Evolutionary conservation across 2,113 vertebrate genomes (phyloP), one percentile per base, ranked within the genome.

Genomic region (Bagarius yarrelli): DNA sequence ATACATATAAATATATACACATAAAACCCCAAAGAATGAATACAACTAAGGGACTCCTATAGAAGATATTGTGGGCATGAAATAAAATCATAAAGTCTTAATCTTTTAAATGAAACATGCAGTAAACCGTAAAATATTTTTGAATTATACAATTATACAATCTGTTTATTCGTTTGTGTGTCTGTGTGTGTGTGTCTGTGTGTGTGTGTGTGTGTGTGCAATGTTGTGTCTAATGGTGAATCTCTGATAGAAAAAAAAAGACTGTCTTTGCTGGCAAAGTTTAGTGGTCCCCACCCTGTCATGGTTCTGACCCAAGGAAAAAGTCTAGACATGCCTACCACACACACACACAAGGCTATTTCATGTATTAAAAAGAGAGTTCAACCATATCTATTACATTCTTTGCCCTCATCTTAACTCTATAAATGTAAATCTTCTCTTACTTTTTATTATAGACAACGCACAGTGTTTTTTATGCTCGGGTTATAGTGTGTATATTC

Each of bases 301-400:
- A 55, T 34, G 32, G 25, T 19, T 53, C n/a, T 44, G 30, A 59
- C 84, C 61, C 64, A 84, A 83, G 85, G 85, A 86, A 86, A 81
- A 55, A 36, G 85, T 85, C 86, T 85, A 87, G 85, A 85, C 84
- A 71, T 76, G 66, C 27, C 59, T 30, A 44, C 32, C 69, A 52
- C 50, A 81, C 71, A 74, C 71, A 57, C 52, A 74, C 72, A 74
- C 50, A n/a, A 16, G 32, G 3, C 2, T 50, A 19, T 63, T 76
- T 59, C 40, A 73, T 4, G 56, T 34, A 72, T n/a, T n/a, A n/a
- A n/a, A n/a, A n/a, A n/a, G n/a, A n/a, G n/a, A n/a, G n/a, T n/a
- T n/a, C n/a, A n/a, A n/a, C n/a, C n/a, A n/a, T n/a, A n/a, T n/a
- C n/a, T n/a, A n/a, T n/a, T n/a, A n/a, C n/a, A n/a, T n/a, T n/a